A percentile compares a stretch with the other conserved stretches of the same genome.
Evolutionary conservation across 2,888 invertebrate species (phyloP).

Genomic region (Tetrapedia diversipes): DNA sequence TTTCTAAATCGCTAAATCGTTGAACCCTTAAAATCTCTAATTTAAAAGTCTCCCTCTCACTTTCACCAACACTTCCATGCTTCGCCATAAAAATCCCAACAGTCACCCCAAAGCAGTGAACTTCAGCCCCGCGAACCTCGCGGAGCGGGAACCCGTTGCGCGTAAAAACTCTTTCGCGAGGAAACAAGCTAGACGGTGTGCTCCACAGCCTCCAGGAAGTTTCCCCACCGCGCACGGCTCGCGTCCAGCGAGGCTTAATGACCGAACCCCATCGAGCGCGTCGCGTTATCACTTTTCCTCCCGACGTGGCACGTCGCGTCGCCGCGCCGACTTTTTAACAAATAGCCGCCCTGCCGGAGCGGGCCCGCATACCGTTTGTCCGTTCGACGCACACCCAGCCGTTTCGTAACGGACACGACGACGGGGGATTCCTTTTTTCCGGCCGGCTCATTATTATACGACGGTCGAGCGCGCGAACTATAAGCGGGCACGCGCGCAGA

Average conservation of each 20-base stretch:
- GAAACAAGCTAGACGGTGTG: background rate
- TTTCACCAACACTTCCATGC: too few species aligned
- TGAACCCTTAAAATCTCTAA: too few species aligned
- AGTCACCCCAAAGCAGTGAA: background rate
- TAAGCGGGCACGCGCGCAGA: conserved; percentile 58
- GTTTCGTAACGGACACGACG: conserved; percentile 66
- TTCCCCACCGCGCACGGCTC: background rate
- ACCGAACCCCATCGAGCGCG: conserved; percentile 70
- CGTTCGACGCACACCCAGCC: conserved; percentile 60
- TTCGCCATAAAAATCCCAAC: too few species aligned
- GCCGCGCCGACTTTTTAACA: conserved; percentile 77
- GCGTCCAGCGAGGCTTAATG: conserved; percentile 75
- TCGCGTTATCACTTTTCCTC: conserved; percentile 82
- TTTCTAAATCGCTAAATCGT: too few species aligned
- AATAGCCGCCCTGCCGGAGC: conserved; percentile 70
- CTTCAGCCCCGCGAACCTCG: background rate
- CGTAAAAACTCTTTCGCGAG: conserved; percentile 2
- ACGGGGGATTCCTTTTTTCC: conserved; percentile 61
- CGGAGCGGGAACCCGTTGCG: background rate
- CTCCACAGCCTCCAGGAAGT: background rate
- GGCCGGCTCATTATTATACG: conserved; percentile 62
- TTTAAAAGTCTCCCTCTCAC: too few species aligned
- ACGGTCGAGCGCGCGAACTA: conserved; percentile 51
- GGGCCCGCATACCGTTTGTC: conserved; percentile 65
- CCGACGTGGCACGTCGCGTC: conserved; percentile 80